Evolutionary conservation across 1,140 invertebrate genomes (phyloP).

Genomic region (Tetranychus cinnabarinus): DNA sequence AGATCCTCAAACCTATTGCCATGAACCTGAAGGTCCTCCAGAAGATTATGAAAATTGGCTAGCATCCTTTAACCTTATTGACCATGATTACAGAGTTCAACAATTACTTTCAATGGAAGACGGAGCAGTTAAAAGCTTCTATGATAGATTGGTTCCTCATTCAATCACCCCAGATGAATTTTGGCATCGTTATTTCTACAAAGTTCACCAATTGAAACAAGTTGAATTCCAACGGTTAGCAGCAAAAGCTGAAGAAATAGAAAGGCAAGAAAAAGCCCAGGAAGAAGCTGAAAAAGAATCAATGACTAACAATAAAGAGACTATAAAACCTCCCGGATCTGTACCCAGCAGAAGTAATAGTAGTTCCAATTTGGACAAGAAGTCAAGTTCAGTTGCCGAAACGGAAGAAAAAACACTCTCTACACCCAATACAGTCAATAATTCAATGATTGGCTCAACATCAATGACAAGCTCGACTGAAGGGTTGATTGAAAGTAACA

Average conservation of each 20-base stretch:
- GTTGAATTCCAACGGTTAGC: slow-evolving; percentile 18
- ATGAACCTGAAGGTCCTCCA: slow-evolving; percentile 20
- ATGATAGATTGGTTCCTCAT: slow-evolving; percentile 24
- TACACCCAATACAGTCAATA: too few species aligned
- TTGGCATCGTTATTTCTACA: slow-evolving; percentile 27
- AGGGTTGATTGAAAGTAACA: background rate
- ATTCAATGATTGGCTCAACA: too few species aligned
- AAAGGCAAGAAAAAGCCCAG: background rate
- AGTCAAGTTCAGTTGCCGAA: too few species aligned
- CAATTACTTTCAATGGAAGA: slow-evolving; percentile 23
- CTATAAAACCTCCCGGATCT: too few species aligned
- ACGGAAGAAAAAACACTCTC: too few species aligned
- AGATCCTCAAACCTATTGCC: slow-evolving; percentile 23
- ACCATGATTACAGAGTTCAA: slow-evolving; percentile 22
- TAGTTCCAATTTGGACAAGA: too few species aligned
- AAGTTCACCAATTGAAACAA: slow-evolving; percentile 21
- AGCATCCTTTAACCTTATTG: slow-evolving; percentile 21
- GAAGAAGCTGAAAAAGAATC: too few species aligned
- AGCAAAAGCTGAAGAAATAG: background rate
- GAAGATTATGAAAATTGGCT: slow-evolving; percentile 23
- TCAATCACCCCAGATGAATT: slow-evolving; percentile 24
- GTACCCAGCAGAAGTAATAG: too few species aligned
- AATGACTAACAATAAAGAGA: background rate
- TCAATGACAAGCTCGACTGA: background rate
- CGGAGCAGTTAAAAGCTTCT: slow-evolving; percentile 20